Percentiles rank a stretch among this genome's conserved stretches.
Evolutionary conservation across 2,888 invertebrate species (phyloP).

Genomic region (Dynastes grantii): DNA sequence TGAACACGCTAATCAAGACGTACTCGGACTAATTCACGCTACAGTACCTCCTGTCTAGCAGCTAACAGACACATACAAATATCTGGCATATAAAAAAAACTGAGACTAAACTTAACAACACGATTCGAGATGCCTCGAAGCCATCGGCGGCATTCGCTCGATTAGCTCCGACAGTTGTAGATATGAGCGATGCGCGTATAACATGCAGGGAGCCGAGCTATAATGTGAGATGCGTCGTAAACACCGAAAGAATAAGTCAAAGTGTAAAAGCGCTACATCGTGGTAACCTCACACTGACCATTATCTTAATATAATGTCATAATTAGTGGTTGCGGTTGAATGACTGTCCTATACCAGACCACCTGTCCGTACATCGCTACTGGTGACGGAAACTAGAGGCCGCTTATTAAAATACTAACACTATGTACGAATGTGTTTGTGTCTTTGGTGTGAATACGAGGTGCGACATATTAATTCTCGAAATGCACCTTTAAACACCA

Average conservation of each 20-base stretch:
- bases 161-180: slow-evolving; percentile 20
- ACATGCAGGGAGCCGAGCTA: not conserved
- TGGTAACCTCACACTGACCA: not conserved
- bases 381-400: too few relatives aligned
- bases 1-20: not conserved
- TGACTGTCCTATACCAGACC: not conserved
- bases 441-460: too few relatives aligned
- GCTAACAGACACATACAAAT: too few relatives aligned
- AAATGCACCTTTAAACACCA: too few relatives aligned
- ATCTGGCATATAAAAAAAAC: slow-evolving; percentile 10
- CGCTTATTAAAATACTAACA: not conserved
- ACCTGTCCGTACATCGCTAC: slow-evolving; percentile 13
- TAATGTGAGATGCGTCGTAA: not conserved
- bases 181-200: slow-evolving; percentile 3
- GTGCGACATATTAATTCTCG: too few relatives aligned
- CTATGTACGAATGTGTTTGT: not conserved
- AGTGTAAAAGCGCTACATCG: not conserved
- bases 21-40: slow-evolving; percentile 8
- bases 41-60: slow-evolving; percentile 5
- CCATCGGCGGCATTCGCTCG: not conserved
- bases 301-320: slow-evolving; percentile 33
- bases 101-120: too few relatives aligned
- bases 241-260: slow-evolving; percentile 14
- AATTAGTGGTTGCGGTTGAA: slow-evolving; percentile 13
- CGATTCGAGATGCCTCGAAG: too few relatives aligned